A percentile compares a stretch with the other conserved stretches of the same genome.
phyloP scores from a whole-genome alignment of 2,797 vertebrate genomes.

The Eulemur coronatus region DNA sequence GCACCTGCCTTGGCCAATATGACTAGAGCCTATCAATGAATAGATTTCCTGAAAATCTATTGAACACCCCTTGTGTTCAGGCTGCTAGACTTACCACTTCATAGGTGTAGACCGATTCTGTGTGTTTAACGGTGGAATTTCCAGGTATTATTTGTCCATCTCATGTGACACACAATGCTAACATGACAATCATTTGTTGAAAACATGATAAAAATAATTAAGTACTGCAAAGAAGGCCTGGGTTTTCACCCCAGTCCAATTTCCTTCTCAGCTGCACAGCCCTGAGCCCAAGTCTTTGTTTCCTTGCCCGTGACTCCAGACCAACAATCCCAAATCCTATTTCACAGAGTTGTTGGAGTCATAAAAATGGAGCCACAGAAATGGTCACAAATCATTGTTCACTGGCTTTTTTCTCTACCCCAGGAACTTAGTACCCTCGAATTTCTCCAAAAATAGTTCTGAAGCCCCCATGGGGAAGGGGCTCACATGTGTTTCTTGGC shows the following conservation, averaged over 20 bases:
- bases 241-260: background rate
- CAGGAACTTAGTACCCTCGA: background rate
- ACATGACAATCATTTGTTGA: background rate
- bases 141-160: background rate
- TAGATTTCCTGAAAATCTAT: background rate
- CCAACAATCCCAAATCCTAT: background rate
- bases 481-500: background rate
- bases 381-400: background rate
- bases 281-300: background rate
- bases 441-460: background rate
- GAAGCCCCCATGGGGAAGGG: fast-evolving
- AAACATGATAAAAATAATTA: background rate
- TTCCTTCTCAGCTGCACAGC: fast-evolving
- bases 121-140: background rate
- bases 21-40: background rate
- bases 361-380: background rate
- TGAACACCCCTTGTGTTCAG: background rate
- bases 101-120: background rate
- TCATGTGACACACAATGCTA: background rate
- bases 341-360: background rate
- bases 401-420: background rate
- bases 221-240: background rate
- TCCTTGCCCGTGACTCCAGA: background rate
- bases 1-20: background rate
- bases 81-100: background rate